phyloP scores from a whole-genome alignment of 2,113 vertebrate genomes.

The Gadus chalcogrammus region DNA sequence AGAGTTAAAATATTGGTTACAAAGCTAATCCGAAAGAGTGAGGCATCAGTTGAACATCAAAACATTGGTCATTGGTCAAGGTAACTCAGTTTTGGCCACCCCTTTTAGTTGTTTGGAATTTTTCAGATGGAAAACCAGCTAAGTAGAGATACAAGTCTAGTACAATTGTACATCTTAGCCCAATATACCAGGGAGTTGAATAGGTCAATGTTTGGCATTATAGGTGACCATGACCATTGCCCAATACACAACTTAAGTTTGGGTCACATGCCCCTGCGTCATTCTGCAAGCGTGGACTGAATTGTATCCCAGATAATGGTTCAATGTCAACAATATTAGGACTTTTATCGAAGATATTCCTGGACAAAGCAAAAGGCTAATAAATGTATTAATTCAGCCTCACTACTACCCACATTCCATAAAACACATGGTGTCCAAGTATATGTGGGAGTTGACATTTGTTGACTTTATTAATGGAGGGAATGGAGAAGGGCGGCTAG shows the following conservation, averaged over 20 bases:
- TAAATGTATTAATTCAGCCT: not conserved
- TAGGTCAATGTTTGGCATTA: not conserved
- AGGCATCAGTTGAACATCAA: constrained; percentile 52
- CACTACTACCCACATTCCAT: not conserved
- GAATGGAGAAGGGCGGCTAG: constrained; percentile 8
- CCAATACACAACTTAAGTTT: constrained; percentile 21
- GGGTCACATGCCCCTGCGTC: constrained; percentile 53
- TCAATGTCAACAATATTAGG: not conserved
- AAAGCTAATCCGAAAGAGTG: constrained; percentile 41
- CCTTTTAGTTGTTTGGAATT: not conserved
- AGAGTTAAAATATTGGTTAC: constrained; percentile 39
- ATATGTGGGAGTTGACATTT: constrained; percentile 11
- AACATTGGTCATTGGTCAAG: constrained; percentile 38
- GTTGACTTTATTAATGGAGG: constrained; percentile 23
- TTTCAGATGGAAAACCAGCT: too few relatives aligned
- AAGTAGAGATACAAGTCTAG: too few relatives aligned
- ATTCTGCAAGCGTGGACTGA: constrained; percentile 10
- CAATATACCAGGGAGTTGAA: too few relatives aligned
- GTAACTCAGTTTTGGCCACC: constrained; percentile 31
- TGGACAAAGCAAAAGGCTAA: not conserved
- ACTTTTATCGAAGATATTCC: not conserved
- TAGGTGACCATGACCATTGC: constrained; percentile 47
- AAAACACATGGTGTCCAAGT: not conserved
- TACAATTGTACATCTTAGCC: too few relatives aligned
- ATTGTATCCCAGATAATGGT: not conserved